Base-by-base conservation (phyloP, 2,113 vertebrate genomes). In the Coryphaenoides rupestris region DNA sequence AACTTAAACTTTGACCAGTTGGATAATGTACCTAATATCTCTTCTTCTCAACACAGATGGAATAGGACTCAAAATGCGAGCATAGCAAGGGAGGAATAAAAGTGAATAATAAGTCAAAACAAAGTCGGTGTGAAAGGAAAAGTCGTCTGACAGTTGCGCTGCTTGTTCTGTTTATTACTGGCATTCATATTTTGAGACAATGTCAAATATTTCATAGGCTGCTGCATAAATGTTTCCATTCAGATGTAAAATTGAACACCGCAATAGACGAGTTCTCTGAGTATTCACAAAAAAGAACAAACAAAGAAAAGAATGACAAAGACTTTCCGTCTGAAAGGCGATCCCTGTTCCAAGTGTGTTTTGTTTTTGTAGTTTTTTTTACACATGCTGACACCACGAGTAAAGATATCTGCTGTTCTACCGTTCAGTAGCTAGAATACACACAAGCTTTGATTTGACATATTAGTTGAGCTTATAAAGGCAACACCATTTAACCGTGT, bases 101-200 rank as follows among this genome's bases (percentile, higher is more conserved):
- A n/a, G n/a, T n/a, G n/a, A n/a, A n/a, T n/a, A n/a, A n/a, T n/a
- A n/a, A 9, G 28, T 33, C 28, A 14, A 28, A 21, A 57, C 16
- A 52, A n/a, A 65, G 21, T 52, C 19, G 23, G 19, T 28, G 57
- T 28, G 23, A 57, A 60, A 68, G 67, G 61, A 74, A 75, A 65
- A 78, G 55, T 69, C 67, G 63, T 0, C 1, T 33, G 58, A 72
- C 66, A 77, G 55, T 50, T 45, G 21, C 78, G 70, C 71, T 76
- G 81, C 76, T 86, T 84, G 81, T 80, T 86, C 74, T 80, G 79
- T 88, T 90, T 92, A 89, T 88, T 89, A 76, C 85, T 87, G 83
- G 84, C 85, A 87, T 86, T n/a, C 86, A 85, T 81, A 75, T 64
- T 49, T 70, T 64, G n/a, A 75, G 60, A 70, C 74, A 63, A 72